Conservation (phyloP, 2,888 invertebrate genomes). For the Rhimphoctona megacephalus region DNA sequence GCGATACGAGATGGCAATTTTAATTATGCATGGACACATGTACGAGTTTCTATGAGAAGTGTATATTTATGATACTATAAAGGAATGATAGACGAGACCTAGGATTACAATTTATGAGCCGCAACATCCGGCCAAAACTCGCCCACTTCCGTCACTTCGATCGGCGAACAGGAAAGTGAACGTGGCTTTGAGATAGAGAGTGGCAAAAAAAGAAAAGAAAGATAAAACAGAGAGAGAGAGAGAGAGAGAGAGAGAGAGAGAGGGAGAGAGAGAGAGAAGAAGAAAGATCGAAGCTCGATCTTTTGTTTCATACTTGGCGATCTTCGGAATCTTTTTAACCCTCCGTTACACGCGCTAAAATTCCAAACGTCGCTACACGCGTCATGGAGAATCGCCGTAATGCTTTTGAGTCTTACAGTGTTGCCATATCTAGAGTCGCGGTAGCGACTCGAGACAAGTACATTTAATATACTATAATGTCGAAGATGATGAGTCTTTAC, state of each 20-base stretch:
- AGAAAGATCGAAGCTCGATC: not conserved
- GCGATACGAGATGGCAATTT: conserved; percentile 29
- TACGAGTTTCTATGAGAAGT: conserved; percentile 5
- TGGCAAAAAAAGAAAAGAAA: not conserved
- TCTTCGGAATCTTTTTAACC: not conserved
- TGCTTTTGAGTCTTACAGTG: no score
- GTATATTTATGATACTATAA: conserved; percentile 17
- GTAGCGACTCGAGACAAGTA: no score
- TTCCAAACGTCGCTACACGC: no score
- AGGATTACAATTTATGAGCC: conserved; percentile 74
- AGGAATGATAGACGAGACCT: conserved; percentile 34
- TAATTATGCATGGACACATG: conserved; percentile 32
- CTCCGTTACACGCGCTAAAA: no score
- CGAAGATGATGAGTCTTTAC: no score
- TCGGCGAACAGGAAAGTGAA: conserved; percentile 20
- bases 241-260: not conserved
- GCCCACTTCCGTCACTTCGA: conserved; percentile 60
- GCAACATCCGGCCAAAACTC: conserved; percentile 72
- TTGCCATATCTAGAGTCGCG: no score
- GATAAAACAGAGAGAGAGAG: not conserved
- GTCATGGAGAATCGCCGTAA: no score
- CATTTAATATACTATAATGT: no score
- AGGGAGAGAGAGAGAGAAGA: not conserved
- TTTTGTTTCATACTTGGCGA: not conserved
- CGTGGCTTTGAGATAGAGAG: conserved; percentile 7